Percentiles rank a stretch among this genome's conserved stretches.
Conservation (phyloP, 2,888 invertebrate genomes). For the Lepidochitona cinerea region DNA sequence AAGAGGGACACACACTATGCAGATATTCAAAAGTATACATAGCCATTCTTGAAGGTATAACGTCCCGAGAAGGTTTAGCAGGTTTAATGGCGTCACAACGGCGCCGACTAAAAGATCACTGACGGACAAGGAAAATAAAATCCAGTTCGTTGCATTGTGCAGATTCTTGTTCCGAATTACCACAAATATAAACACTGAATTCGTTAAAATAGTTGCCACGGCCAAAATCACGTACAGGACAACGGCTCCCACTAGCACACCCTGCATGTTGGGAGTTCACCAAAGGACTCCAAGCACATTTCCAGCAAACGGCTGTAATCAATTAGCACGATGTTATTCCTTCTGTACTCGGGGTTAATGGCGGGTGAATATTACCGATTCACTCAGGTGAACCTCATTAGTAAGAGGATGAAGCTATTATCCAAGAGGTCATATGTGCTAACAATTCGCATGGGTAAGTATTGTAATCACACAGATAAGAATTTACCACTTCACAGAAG, state of each 20-base stretch:
- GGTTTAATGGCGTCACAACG: neutral
- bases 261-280: too few species aligned
- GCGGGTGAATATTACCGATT: too few species aligned
- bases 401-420: too few species aligned
- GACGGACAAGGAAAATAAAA: conserved; percentile 4
- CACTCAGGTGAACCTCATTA: too few species aligned
- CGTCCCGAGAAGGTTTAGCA: neutral
- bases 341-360: too few species aligned
- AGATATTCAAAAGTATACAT: conserved; percentile 3
- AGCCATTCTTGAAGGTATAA: neutral
- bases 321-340: too few species aligned
- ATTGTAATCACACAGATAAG: too few species aligned
- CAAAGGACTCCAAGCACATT: too few species aligned
- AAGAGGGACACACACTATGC: conserved; percentile 2
- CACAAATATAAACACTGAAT: neutral
- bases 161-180: neutral
- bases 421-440: too few species aligned
- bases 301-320: too few species aligned
- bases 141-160: conserved; percentile 7
- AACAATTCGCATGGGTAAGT: too few species aligned
- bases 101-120: neutral
- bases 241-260: neutral
- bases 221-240: neutral
- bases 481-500: too few species aligned
- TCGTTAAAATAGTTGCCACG: neutral